Conservation (phyloP, 2,888 invertebrate genomes). For the Drosophila recens region DNA sequence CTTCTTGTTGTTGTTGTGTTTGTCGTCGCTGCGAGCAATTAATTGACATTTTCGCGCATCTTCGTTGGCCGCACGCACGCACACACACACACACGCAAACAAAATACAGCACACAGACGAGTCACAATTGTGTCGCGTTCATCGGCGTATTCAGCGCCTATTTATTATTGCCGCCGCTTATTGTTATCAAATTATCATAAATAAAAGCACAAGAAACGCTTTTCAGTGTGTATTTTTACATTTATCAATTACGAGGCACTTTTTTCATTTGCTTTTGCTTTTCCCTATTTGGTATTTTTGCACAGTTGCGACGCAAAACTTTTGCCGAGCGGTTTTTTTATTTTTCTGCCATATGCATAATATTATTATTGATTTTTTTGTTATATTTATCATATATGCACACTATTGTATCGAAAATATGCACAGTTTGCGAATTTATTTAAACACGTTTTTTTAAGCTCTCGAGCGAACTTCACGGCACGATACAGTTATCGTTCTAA, state of each 20-base stretch:
- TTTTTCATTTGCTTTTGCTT: slow-evolving; percentile 43
- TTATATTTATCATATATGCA: not conserved
- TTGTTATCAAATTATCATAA: slow-evolving; percentile 75
- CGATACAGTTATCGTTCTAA: slow-evolving; percentile 48
- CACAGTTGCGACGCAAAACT: slow-evolving; percentile 44
- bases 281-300: slow-evolving; percentile 45
- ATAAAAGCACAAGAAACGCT: slow-evolving; percentile 36
- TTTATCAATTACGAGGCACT: slow-evolving; percentile 42
- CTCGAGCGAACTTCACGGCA: slow-evolving; percentile 45
- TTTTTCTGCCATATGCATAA: not conserved
- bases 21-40: slow-evolving; percentile 50
- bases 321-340: slow-evolving; percentile 14
- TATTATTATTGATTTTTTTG: slow-evolving; percentile 4
- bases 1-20: slow-evolving; percentile 48
- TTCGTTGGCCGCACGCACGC: slow-evolving; percentile 33
- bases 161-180: slow-evolving; percentile 39
- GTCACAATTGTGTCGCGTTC: slow-evolving; percentile 34
- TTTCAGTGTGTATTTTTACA: slow-evolving; percentile 39
- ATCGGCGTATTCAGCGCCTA: slow-evolving; percentile 22
- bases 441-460: slow-evolving; percentile 65
- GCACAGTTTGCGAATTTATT: slow-evolving; percentile 30
- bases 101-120: slow-evolving; percentile 11
- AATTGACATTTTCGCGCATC: slow-evolving; percentile 75
- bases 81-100: slow-evolving; percentile 4
- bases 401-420: slow-evolving; percentile 3